These are phyloP conservation scores for Mizuhopecten yessoensis DNA, from an alignment of 1,140 invertebrate genomes.

Conservation along the genomic window DNA sequence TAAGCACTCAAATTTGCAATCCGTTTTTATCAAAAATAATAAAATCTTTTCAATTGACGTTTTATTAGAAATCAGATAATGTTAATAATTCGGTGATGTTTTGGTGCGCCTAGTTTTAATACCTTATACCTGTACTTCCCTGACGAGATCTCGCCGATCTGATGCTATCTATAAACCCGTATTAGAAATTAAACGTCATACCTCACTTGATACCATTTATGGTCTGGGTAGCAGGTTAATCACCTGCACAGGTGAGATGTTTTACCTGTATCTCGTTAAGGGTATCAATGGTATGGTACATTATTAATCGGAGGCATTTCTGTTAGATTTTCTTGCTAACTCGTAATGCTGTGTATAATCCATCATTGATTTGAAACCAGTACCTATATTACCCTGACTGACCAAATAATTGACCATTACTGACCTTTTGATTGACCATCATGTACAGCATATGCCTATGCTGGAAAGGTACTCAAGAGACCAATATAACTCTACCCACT, in stretches of 20 bases:
- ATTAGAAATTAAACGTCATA: neutral
- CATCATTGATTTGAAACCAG: too few relatives aligned
- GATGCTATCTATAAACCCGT: neutral
- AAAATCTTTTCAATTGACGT: neutral
- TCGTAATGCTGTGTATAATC: too few relatives aligned
- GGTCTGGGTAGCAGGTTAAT: neutral
- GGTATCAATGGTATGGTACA: neutral
- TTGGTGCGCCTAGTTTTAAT: neutral
- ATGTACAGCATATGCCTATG: too few relatives aligned
- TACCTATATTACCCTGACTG: too few relatives aligned
- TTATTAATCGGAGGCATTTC: neutral
- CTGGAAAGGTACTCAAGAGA: too few relatives aligned
- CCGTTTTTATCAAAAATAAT: neutral
- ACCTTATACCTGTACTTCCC: neutral
- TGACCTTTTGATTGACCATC: too few relatives aligned
- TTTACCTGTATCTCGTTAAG: neutral
- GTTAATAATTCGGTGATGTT: neutral
- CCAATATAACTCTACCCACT: too few relatives aligned
- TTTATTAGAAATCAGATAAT: neutral
- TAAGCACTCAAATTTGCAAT: neutral
- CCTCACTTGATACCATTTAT: neutral
- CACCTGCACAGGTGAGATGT: neutral
- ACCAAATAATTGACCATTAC: too few relatives aligned
- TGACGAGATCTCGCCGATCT: neutral
- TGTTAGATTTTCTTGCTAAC: too few relatives aligned